Evolutionary conservation across 2,888 invertebrate species (phyloP), one percentile per base, ranked within the genome.

Genomic region (Invenusta paracnida): DNA sequence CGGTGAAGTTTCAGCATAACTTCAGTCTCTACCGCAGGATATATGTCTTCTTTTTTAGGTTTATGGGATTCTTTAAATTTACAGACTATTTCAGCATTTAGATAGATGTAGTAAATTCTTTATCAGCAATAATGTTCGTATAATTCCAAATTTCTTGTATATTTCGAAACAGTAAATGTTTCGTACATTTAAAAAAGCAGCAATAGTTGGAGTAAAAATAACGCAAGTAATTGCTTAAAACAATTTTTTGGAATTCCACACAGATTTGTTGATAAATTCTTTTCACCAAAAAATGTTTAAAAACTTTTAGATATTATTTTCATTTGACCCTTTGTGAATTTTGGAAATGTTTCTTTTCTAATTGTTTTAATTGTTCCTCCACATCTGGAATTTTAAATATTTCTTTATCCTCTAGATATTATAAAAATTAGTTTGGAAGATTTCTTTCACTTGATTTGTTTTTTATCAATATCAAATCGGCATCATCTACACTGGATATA

Each of bases 21-120:
- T 27, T 23, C 23, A 27, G 79, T 28, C 29, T 79, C 79, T 2
- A 79, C 25, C 29, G 29, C 79, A 27, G 79, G 79, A 79, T 79
- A 79, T 79, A 25, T 28, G 79, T 79, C 79, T n/a, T n/a, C 79
- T 25, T 79, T 28, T 79, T 79, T 79, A 28, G 79, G 5, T 25
- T 79, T 23, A 79, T 79, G 23, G 27, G 79, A 79, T 79, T 79
- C 79, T 28, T 79, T 79, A 28, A 27, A 79, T 79, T 79, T 79
- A 5, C 29, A 27, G 23, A 79, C 79, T 5, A 79, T 79, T 79
- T 79, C 23, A 79, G n/a, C 79, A 79, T 79, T 79, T 28, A 11
- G 79, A 11, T 79, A 5, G 79, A 79, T 23, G 79, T 13, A 23
- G 23, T 28, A 79, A 79, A 79, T 2, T 23, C 29, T 79, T 23